These are phyloP conservation scores for Danio kyathit DNA, from an alignment of 2,797 vertebrate genomes.

Conservation along the genomic window DNA sequence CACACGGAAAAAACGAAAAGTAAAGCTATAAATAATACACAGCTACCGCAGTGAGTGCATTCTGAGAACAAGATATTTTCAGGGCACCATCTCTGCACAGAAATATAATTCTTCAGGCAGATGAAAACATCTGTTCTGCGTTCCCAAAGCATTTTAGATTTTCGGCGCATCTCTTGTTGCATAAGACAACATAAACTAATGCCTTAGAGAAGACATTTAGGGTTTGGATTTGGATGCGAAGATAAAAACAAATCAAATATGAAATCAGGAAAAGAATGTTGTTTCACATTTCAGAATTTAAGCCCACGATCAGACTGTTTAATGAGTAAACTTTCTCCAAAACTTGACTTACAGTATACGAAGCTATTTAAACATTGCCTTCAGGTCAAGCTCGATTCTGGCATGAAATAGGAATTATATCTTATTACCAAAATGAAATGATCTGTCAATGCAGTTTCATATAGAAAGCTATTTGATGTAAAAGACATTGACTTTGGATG, in stretches of 20 bases:
- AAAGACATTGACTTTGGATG: background rate
- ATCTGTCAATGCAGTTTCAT: background rate
- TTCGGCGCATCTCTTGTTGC: slow-evolving; percentile 30
- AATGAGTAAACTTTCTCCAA: background rate
- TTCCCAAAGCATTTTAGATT: slow-evolving; percentile 1
- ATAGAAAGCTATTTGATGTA: background rate
- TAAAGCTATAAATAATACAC: slow-evolving; percentile 67
- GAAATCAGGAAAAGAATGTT: background rate
- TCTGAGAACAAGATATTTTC: slow-evolving; percentile 62
- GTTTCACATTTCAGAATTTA: background rate
- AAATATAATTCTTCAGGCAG: slow-evolving; percentile 44
- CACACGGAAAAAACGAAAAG: slow-evolving; percentile 65
- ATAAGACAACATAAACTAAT: slow-evolving; percentile 12
- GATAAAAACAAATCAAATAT: background rate
- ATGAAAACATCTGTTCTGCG: slow-evolving; percentile 22
- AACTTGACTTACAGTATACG: background rate
- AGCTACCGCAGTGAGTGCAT: slow-evolving; percentile 51
- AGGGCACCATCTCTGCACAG: slow-evolving; percentile 32
- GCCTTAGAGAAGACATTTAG: background rate
- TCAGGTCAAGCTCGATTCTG: background rate
- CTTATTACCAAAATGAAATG: background rate
- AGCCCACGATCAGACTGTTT: background rate
- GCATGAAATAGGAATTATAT: background rate
- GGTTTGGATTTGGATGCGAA: background rate
- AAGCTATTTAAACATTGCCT: background rate